Evolutionary conservation across 1,140 invertebrate genomes (phyloP).

Genomic region (Lithobius niger): DNA sequence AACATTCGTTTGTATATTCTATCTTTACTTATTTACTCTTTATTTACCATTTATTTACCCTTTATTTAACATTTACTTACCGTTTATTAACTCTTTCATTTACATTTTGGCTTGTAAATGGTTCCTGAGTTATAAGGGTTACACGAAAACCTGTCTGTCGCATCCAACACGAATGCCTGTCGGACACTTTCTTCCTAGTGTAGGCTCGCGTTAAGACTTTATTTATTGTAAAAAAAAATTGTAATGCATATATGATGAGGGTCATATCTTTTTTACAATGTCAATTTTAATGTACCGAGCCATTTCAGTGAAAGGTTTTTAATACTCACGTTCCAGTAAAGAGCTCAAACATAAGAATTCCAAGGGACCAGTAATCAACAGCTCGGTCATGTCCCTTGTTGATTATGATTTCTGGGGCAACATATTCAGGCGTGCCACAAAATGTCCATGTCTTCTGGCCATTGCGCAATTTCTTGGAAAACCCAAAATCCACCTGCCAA

Average conservation of each 20-base stretch:
- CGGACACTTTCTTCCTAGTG: no score
- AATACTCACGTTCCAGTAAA: slow-evolving; percentile 54
- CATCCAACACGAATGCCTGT: no score
- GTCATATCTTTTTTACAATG: background rate
- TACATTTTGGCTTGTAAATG: no score
- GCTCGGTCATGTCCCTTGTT: slow-evolving; percentile 81
- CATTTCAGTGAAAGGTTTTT: background rate
- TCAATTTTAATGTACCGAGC: background rate
- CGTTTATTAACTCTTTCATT: no score
- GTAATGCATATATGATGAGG: background rate
- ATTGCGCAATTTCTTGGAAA: slow-evolving; percentile 71
- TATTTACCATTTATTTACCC: no score
- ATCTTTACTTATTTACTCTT: no score
- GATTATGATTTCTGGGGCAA: slow-evolving; percentile 87
- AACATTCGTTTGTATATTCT: no score
- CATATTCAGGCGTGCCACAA: slow-evolving; percentile 83
- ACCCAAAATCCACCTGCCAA: slow-evolving; percentile 74
- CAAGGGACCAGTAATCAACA: slow-evolving; percentile 90
- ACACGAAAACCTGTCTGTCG: no score
- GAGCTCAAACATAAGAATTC: slow-evolving; percentile 83
- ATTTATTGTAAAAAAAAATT: background rate
- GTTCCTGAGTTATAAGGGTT: no score
- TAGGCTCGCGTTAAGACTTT: background rate
- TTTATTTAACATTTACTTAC: no score
- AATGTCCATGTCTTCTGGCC: slow-evolving; percentile 91